phyloP scores from a whole-genome alignment of 1,140 invertebrate genomes.

The Listronotus bonariensis region DNA sequence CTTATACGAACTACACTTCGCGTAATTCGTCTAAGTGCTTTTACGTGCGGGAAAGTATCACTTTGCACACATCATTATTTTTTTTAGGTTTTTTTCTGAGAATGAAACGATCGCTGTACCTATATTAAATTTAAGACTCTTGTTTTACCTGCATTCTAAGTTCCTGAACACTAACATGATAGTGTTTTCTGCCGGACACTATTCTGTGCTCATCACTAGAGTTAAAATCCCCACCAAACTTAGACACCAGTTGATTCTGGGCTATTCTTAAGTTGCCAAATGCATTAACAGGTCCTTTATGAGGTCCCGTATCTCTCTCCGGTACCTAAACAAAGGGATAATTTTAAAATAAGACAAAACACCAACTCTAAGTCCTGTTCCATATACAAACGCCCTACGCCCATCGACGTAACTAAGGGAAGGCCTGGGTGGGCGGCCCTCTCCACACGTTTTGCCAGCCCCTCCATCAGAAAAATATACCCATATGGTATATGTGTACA shows the following conservation, averaged over 20 bases:
- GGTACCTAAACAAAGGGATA: constrained; percentile 48
- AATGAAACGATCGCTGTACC: neutral
- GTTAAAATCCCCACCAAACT: constrained; percentile 59
- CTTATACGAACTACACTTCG: too few species aligned
- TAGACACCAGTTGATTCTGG: constrained; percentile 44
- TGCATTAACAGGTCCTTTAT: constrained; percentile 56
- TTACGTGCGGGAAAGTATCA: too few species aligned
- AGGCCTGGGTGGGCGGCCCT: too few species aligned
- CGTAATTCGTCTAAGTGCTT: too few species aligned
- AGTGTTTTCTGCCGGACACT: constrained; percentile 57
- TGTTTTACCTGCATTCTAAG: constrained; percentile 60
- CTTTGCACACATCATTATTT: too few species aligned
- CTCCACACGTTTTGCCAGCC: too few species aligned
- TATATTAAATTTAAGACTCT: too few species aligned
- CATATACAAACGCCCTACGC: too few species aligned
- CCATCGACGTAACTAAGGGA: too few species aligned
- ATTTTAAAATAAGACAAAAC: too few species aligned
- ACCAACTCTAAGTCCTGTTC: too few species aligned
- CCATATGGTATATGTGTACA: too few species aligned
- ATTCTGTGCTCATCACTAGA: constrained; percentile 57
- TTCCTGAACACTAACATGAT: constrained; percentile 69
- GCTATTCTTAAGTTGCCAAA: constrained; percentile 45
- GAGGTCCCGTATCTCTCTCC: constrained; percentile 62
- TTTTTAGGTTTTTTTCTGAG: constrained; percentile 4
- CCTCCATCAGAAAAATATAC: neutral